Evolutionary conservation across 2,888 invertebrate genomes (phyloP), one percentile per base, ranked within the genome.

Genomic region (Phymatocera aterrima): DNA sequence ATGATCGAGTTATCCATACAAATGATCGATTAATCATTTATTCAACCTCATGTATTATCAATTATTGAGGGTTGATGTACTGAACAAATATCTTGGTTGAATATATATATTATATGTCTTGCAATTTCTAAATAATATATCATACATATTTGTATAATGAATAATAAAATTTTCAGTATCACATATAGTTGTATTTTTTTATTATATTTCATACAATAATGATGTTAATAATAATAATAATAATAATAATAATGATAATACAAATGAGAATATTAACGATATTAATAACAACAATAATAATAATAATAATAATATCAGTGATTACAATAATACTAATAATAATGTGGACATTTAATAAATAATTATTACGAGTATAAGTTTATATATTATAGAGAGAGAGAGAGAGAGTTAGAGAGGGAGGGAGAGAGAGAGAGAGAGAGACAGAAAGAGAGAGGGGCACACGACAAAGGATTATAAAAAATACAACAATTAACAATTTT

Each of bases 401-500:
- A 64, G 28, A 8, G 28, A 28, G 18, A 18, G 8, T 21, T n/a
- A n/a, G n/a, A n/a, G n/a, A 24, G 57, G 18, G 8, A 64, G 21
- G 21, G 8, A 18, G n/a, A n/a, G 1, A 21, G 61, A 21, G 3
- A 24, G 61, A 28, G 6, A 31, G 64, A 31, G 43, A 12, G 31
- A 61, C 18, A n/a, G 4, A 2, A 12, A 54, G 5, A 15, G 34
- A 64, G 34, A 37, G n/a, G 12, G 34, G 37, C n/a, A 24, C 37
- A 64, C 61, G 61, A 64, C 61, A 64, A 64, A 64, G 61, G 37
- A 64, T 34, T 64, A 64, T 64, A 64, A 64, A 64, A 64, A 64
- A 64, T 64, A 64, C 61, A 64, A 64, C 61, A 37, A 64, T 64
- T 37, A 64, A 64, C 61, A 64, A 64, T 64, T 64, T 64, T 61